phyloP scores from a whole-genome alignment of 2,113 vertebrate genomes.

The Trochalopteron elliotii region DNA sequence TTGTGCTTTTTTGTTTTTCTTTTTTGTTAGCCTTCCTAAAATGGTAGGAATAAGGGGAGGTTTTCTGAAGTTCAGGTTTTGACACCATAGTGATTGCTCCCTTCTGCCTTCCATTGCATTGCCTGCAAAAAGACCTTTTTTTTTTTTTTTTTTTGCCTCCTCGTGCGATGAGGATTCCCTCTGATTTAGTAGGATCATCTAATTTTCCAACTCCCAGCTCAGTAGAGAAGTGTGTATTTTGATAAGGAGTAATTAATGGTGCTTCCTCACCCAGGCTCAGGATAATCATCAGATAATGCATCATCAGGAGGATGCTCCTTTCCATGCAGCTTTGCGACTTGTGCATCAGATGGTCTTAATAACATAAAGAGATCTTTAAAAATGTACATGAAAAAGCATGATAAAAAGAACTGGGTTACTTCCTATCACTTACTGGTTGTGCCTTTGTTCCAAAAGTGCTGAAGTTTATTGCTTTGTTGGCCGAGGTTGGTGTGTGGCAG shows the following conservation, averaged over 20 bases:
- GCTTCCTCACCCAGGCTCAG: not conserved
- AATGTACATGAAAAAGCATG: not conserved
- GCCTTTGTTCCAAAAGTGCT: not conserved
- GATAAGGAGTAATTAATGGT: not conserved
- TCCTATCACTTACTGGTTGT: not conserved
- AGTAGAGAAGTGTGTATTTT: not conserved
- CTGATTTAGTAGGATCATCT: not conserved
- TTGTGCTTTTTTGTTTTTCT: fast-evolving
- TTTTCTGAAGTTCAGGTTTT: not conserved
- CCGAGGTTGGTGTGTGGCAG: fast-evolving
- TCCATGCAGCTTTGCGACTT: not conserved
- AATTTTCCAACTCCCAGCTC: not conserved
- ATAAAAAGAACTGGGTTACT: not conserved
- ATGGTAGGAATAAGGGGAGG: not conserved
- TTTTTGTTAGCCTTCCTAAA: not conserved
- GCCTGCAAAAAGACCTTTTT: not conserved
- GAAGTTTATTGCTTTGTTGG: not conserved
- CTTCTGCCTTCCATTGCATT: not conserved
- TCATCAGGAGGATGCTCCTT: not conserved
- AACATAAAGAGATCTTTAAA: not conserved
- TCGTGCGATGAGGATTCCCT: not conserved
- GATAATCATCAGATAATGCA: fast-evolving
- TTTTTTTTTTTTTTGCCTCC: not conserved
- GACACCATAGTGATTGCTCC: fast-evolving
- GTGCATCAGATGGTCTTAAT: not conserved